Evolutionary conservation across 2,113 vertebrate genomes (phyloP).

Genomic region (Apteryx mantelli): DNA sequence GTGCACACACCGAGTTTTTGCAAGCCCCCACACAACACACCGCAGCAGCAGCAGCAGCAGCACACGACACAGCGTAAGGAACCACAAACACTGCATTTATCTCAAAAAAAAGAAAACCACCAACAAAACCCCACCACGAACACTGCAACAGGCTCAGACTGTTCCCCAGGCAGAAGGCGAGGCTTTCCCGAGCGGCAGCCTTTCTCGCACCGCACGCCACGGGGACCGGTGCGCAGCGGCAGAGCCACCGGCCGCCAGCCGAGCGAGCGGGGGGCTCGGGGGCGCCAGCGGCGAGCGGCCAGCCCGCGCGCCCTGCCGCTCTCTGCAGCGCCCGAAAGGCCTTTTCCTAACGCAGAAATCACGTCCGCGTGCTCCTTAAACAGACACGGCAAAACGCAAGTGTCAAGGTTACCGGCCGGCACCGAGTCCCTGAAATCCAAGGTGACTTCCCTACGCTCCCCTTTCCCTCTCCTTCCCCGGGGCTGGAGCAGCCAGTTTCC

Average conservation of each 20-base stretch:
- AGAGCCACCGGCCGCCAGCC: background rate
- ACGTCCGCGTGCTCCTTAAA: fast-evolving
- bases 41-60: background rate
- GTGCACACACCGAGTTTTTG: background rate
- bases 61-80: background rate
- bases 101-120: background rate
- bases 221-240: background rate
- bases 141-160: background rate
- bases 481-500: background rate
- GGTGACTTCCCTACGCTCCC: background rate
- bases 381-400: background rate
- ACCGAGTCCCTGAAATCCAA: background rate
- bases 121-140: background rate
- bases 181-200: background rate
- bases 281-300: too few relatives aligned
- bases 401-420: background rate
- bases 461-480: background rate
- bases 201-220: background rate
- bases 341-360: background rate
- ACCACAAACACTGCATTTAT: background rate
- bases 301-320: background rate
- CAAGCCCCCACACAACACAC: background rate
- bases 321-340: background rate
- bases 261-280: background rate
- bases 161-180: conserved; percentile 4